Base-by-base conservation (phyloP, 2,888 invertebrate genomes). In the Agrochola circellaris region DNA sequence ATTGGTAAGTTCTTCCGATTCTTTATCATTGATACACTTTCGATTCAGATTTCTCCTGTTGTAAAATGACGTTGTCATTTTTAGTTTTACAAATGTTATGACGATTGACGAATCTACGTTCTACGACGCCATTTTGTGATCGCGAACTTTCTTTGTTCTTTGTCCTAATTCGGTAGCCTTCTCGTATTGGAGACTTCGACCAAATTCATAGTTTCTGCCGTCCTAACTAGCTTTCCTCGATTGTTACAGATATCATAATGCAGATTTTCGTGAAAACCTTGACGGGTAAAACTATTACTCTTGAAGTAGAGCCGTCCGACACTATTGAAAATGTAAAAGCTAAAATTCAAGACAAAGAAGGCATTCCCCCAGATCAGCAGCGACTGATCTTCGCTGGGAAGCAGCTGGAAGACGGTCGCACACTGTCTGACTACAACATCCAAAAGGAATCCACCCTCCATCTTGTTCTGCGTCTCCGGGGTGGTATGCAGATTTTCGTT, bases 101-200 rank as follows among this genome's bases (percentile, higher is more conserved):
- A 23, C 68, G 64, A 34, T 48, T 51, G 30, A 23, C 51, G 30
- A 67, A 68, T 56, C 51, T 67, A n/a, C 23, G 9, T 30, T 70
- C 48, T 11, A 42, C 79, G 95, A 93, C 95, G 95, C 95, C 95
- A 96, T 96, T 95, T 96, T 96, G 95, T 95, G 91, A 86, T 92
- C 93, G 89, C 92, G 93, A 94, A 92, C 87, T 92, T 94, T 94
- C 95, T 95, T 95, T 95, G 94, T 95, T 94, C 93, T 91, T 90
- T 90, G 88, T 90, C 86, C 64, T 78, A 86, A 84, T 86, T 89
- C 83, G 78, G 73, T 82, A 83, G 79, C 82, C 65, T 75, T 76
- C 72, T 79, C 66, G 15, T 72, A 78, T 75, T 68, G 76, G 48
- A 77, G 76, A 70, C 77, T 77, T 69, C 64, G 75, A 86, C 83